Evolutionary conservation across 2,888 invertebrate species (phyloP).

Genomic region (Trachelus tabidus): DNA sequence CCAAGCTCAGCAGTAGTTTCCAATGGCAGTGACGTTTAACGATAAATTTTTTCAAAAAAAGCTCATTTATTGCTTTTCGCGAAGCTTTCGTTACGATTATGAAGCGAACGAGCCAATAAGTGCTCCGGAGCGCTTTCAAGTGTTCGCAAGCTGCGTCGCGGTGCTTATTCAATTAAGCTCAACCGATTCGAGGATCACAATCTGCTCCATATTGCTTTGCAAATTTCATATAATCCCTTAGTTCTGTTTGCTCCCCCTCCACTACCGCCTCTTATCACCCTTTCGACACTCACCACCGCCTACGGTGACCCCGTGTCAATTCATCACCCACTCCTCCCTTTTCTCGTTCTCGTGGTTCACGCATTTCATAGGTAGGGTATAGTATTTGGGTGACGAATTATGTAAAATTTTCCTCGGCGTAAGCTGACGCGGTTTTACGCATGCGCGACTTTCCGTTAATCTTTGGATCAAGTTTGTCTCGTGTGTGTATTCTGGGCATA

Average conservation of each 20-base stretch:
- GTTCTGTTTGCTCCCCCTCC: not conserved
- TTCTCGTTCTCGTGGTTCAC: not conserved
- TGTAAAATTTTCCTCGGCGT: not conserved
- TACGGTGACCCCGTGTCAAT: not conserved
- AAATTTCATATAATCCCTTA: not conserved
- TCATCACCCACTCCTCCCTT: not conserved
- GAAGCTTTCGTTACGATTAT: not conserved
- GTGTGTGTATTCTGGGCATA: constrained; percentile 12
- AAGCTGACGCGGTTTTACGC: not conserved
- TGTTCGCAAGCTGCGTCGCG: not conserved
- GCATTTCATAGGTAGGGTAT: not conserved
- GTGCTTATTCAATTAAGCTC: not conserved
- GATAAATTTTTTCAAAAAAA: no score
- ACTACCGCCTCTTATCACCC: not conserved
- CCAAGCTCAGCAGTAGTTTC: not conserved
- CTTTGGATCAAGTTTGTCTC: not conserved
- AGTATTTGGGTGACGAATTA: not conserved
- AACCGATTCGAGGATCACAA: not conserved
- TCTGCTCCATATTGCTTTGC: not conserved
- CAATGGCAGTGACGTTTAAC: no score
- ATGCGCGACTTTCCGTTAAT: not conserved
- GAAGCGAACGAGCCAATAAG: not conserved
- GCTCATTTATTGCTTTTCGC: not conserved
- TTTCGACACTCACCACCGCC: not conserved
- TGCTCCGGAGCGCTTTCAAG: not conserved